Evolutionary conservation across 1,140 invertebrate genomes (phyloP).

Genomic region (Asbolus verrucosus): DNA sequence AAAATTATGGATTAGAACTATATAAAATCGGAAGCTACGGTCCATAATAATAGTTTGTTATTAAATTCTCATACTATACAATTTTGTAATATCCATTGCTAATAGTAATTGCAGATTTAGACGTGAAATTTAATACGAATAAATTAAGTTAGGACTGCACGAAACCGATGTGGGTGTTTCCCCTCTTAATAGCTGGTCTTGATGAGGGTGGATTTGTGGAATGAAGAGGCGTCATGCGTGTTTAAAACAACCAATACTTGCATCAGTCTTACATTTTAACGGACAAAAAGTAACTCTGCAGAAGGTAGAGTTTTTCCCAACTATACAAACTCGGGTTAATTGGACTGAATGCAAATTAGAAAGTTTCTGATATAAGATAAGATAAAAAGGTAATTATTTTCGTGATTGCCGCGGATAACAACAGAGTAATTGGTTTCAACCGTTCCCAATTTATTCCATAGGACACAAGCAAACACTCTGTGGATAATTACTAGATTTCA

Average conservation of each 20-base stretch:
- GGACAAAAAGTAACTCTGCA: background rate
- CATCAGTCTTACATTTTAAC: conserved; percentile 9
- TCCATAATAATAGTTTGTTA: conserved; percentile 4
- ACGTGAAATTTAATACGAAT: conserved; percentile 49
- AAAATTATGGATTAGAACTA: background rate
- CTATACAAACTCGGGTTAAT: conserved; percentile 36
- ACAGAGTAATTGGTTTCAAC: conserved; percentile 47
- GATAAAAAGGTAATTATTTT: conserved; percentile 55
- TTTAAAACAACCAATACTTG: conserved; percentile 27
- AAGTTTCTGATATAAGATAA: conserved; percentile 49
- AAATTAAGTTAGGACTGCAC: conserved; percentile 45
- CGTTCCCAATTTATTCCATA: conserved; percentile 38
- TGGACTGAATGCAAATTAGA: conserved; percentile 50
- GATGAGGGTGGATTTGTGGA: conserved; percentile 22
- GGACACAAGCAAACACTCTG: conserved; percentile 2
- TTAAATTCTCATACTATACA: conserved; percentile 43
- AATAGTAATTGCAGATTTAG: conserved; percentile 48
- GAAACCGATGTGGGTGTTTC: conserved; percentile 42
- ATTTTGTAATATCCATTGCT: conserved; percentile 48
- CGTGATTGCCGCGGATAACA: conserved; percentile 49
- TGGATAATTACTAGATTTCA: no score
- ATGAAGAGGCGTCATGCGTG: conserved; percentile 28
- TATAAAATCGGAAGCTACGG: conserved; percentile 14
- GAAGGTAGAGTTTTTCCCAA: conserved; percentile 8
- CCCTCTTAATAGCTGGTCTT: conserved; percentile 20